Base-by-base conservation (phyloP, 2,888 invertebrate species). In the Acrocera orbiculus region DNA sequence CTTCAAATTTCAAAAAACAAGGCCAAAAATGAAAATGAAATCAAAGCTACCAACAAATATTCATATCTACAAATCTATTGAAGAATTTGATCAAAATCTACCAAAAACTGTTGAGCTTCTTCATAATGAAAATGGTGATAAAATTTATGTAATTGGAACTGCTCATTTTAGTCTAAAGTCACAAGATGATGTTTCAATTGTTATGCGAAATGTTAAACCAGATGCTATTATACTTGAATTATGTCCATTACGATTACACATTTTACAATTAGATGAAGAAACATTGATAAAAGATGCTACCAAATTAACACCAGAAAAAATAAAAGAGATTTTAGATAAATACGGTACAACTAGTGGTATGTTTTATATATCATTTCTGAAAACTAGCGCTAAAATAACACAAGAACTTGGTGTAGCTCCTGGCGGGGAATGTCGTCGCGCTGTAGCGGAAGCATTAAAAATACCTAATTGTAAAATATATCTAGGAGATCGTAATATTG, bases 341-440 rank as follows among this genome's bases (percentile, higher is more conserved):
- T 43, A 47, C 24, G 47, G 47, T 2, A 24, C 44, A 1, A 23
- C 40, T 5, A 40, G 39, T 58, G 93, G 93, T 2, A 58, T 90
- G 30, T 73, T 93, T 67, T 86, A 90, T 54, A 66, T 82, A 42
- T 60, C 82, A 16, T 64, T 95, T 45, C 62, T 93, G 34, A 83
- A 80, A 51, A 78, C 89, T 72, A 86, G 87, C 10, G 89, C 89
- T 2, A 80, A 83, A 51, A 66, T 90, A 43, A 87, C 93, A 1
- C 76, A 80, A 47, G 76, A 90, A 55, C 66, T 93, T 23, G 90
- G 90, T 14, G 87, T 93, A 83, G 89, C 92, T 9, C 93, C 93
- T 0, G 95, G 93, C 6, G 92, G 93, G 7, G 93, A 93, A 64
- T 93, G 93, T 54, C 65, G 93, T 33, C 73, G 76, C 26, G 92